Percentiles rank a stretch among this genome's conserved stretches.
phyloP scores from a whole-genome alignment of 1,140 invertebrate species.

The Probaryconus sp. region DNA sequence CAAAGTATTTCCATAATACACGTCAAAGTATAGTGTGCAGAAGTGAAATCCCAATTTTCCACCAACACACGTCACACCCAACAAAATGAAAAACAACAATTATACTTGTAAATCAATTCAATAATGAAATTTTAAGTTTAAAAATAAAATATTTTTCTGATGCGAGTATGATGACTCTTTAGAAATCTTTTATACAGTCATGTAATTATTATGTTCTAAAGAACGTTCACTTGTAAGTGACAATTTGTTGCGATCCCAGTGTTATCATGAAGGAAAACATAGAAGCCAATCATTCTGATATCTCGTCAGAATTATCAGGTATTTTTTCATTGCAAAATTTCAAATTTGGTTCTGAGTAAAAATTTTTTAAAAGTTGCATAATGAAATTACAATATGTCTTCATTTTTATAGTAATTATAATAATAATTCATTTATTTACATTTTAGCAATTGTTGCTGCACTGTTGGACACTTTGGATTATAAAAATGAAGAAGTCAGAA shows the following conservation, averaged over 20 bases:
- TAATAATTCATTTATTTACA: constrained; percentile 24
- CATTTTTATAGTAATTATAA: constrained; percentile 1
- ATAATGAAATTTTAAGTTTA: not conserved
- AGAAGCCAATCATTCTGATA: not conserved
- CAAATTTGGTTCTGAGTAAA: too few relatives aligned
- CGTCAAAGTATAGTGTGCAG: too few relatives aligned
- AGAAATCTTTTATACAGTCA: constrained; percentile 3
- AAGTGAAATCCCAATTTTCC: too few relatives aligned
- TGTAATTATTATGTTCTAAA: constrained; percentile 16
- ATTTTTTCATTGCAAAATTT: not conserved
- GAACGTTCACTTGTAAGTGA: constrained; percentile 17
- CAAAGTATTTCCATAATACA: too few relatives aligned
- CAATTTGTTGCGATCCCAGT: constrained; percentile 10
- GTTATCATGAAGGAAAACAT: constrained; percentile 40
- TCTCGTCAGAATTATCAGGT: constrained; percentile 43
- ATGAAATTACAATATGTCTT: not conserved
- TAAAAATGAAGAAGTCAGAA: constrained; percentile 80
- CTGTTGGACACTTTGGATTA: constrained; percentile 81
- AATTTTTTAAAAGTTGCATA: not conserved
- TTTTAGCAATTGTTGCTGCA: constrained; percentile 79
- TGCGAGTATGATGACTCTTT: constrained; percentile 2
- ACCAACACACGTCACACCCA: too few relatives aligned
- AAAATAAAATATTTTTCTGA: not conserved
- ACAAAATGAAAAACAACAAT: too few relatives aligned
- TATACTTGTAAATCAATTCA: not conserved